Base-by-base conservation (phyloP, 2,797 vertebrate genomes). In the Erpetoichthys calabaricus region DNA sequence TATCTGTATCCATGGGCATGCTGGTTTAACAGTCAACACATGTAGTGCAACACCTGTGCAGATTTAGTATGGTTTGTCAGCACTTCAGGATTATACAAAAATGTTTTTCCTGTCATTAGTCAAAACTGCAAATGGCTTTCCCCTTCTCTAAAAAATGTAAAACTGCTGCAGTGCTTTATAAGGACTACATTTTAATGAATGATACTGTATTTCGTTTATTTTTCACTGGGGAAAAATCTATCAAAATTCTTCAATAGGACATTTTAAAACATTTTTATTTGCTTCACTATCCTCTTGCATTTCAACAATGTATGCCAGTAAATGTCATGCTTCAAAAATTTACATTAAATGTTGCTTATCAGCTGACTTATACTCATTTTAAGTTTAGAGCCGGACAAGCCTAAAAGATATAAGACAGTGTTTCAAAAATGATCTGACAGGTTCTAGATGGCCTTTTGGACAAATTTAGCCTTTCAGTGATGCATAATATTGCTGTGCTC, bases 111-210 rank as follows among this genome's bases (percentile, higher is more conserved):
- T 56, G 61, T 59, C 57, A 56, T 63, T 56, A 59, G 50, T 47
- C 45, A 56, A 54, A 47, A 44, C 44, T 56, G 47, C 61, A 55
- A 58, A 54, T 41, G 42, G 55, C 8, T 41, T 46, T 49, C 57
- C 53, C 55, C 59, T 60, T 49, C 42, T 47, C 55, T 52, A 45
- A 59, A 49, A 63, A 58, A 56, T 62, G 59, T 62, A 62, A 62
- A 56, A 51, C 61, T 45, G 9, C 61, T 10, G 61, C 52, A 55
- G 54, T 55, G 9, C 53, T 50, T 45, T 52, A 53, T 58, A 59
- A 59, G 59, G 10, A 57, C 44, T 49, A n/a, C 57, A 45, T 49
- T 56, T 53, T 43, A 56, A 45, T 43, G 47, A 59, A 56, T 47
- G 55, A 7, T 51, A 42, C 51, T 49, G 49, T 49, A 49, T 49